Evolutionary conservation across 2,888 invertebrate species (phyloP).

Genomic region (Dermolepida albohirtum): DNA sequence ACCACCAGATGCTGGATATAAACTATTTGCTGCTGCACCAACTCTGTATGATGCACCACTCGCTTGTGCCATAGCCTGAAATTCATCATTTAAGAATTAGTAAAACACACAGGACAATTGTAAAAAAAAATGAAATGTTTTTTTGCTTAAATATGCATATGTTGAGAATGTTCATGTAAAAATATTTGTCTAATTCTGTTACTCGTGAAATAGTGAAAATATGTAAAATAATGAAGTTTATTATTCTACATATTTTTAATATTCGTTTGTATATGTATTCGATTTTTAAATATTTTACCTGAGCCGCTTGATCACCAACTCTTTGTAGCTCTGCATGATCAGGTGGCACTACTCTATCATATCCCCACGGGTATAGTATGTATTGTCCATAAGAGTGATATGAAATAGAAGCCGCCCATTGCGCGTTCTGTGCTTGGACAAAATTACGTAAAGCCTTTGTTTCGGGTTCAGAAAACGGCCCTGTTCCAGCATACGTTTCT

Average conservation of each 20-base stretch:
- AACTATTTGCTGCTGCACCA: conserved; percentile 80
- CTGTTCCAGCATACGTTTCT: conserved; percentile 83
- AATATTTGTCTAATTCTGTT: too few relatives aligned
- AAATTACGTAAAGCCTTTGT: conserved; percentile 75
- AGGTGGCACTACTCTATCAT: conserved; percentile 77
- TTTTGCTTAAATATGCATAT: too few relatives aligned
- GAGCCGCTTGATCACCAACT: conserved; percentile 78
- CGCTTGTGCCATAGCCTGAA: conserved; percentile 71
- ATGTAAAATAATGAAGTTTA: too few relatives aligned
- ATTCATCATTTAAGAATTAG: too few relatives aligned
- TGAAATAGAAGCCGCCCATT: conserved; percentile 79
- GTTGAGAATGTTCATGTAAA: too few relatives aligned
- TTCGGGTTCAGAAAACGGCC: conserved; percentile 90
- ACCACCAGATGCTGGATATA: conserved; percentile 85
- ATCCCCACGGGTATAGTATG: conserved; percentile 89
- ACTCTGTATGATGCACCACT: conserved; percentile 77
- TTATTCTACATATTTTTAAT: too few relatives aligned
- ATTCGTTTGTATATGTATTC: conserved; percentile 1
- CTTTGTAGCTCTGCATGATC: conserved; percentile 77
- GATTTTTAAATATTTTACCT: conserved; percentile 63
- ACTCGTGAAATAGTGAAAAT: too few relatives aligned
- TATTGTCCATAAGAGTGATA: conserved; percentile 91
- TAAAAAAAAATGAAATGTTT: too few relatives aligned
- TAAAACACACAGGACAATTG: too few relatives aligned
- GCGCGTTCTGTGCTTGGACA: conserved; percentile 63